phyloP scores from a whole-genome alignment of 2,113 vertebrate genomes.

The Pseudorasbora parva region DNA sequence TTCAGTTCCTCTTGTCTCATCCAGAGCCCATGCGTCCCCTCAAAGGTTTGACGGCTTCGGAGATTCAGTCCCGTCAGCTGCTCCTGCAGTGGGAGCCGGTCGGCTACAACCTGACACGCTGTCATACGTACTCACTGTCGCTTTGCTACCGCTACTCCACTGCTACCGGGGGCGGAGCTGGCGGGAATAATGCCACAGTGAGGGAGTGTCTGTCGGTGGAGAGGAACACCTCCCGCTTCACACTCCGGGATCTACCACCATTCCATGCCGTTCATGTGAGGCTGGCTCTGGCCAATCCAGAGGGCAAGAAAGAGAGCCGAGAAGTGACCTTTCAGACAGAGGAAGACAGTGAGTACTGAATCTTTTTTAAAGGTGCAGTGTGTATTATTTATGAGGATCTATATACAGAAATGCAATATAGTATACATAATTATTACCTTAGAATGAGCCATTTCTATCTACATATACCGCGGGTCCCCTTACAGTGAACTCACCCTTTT shows the following conservation, averaged over 20 bases:
- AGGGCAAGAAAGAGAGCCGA: slow-evolving; percentile 92
- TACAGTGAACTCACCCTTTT: no score
- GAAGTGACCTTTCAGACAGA: slow-evolving; percentile 94
- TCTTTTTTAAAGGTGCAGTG: not conserved
- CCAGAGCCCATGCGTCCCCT: slow-evolving; percentile 92
- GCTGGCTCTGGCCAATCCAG: slow-evolving; percentile 87
- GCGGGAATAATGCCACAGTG: slow-evolving; percentile 85
- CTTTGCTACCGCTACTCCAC: slow-evolving; percentile 90
- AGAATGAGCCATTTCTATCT: no score
- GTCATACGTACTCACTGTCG: slow-evolving; percentile 88
- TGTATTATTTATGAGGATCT: no score
- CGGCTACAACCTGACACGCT: slow-evolving; percentile 95
- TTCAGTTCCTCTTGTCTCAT: not conserved
- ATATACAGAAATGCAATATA: no score
- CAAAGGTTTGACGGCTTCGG: slow-evolving; percentile 86
- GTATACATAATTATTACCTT: no score
- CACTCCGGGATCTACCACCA: slow-evolving; percentile 88
- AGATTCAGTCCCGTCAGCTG: slow-evolving; percentile 92
- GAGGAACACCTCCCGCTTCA: slow-evolving; percentile 81
- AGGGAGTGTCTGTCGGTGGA: slow-evolving; percentile 90
- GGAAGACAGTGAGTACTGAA: slow-evolving; percentile 86
- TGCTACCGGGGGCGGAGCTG: slow-evolving; percentile 69
- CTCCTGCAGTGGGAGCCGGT: slow-evolving; percentile 91
- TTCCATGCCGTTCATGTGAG: slow-evolving; percentile 85
- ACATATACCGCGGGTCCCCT: no score